A percentile compares a stretch with the other conserved stretches of the same genome.
phyloP scores from a whole-genome alignment of 2,797 vertebrate species.

The Paramormyrops hopkinsi region DNA sequence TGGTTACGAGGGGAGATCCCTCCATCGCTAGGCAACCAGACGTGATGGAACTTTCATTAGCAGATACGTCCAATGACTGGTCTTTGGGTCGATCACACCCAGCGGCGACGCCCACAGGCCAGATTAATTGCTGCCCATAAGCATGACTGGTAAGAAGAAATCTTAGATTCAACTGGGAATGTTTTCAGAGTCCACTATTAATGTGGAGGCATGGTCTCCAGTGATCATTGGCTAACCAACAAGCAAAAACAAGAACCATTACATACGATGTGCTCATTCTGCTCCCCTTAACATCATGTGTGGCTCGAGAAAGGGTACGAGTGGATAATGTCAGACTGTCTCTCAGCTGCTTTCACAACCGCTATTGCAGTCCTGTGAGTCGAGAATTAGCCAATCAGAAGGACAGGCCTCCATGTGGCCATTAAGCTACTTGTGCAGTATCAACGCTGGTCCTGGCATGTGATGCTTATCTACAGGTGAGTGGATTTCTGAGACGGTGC shows the following conservation, averaged over 20 bases:
- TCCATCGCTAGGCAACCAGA: neutral
- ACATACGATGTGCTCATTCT: neutral
- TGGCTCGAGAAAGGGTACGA: neutral
- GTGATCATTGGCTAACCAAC: neutral
- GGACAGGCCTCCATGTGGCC: neutral
- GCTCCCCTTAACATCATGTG: neutral
- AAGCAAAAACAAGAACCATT: neutral
- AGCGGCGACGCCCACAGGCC: neutral
- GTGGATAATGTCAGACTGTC: neutral
- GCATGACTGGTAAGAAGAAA: neutral
- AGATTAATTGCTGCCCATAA: neutral
- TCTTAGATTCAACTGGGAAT: neutral
- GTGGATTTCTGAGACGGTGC: constrained; percentile 20
- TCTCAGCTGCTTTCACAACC: neutral
- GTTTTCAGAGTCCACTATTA: neutral
- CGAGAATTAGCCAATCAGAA: neutral
- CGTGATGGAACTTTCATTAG: neutral
- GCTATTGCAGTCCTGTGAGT: neutral
- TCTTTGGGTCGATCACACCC: neutral
- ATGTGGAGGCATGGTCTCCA: neutral
- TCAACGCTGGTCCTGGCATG: neutral
- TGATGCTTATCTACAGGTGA: neutral
- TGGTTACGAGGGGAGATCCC: neutral
- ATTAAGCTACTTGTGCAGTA: neutral
- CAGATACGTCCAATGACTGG: neutral